A percentile compares a stretch with the other conserved stretches of the same genome.
phyloP scores from a whole-genome alignment of 2,113 vertebrate species.

The Gasterosteus nipponicus region DNA sequence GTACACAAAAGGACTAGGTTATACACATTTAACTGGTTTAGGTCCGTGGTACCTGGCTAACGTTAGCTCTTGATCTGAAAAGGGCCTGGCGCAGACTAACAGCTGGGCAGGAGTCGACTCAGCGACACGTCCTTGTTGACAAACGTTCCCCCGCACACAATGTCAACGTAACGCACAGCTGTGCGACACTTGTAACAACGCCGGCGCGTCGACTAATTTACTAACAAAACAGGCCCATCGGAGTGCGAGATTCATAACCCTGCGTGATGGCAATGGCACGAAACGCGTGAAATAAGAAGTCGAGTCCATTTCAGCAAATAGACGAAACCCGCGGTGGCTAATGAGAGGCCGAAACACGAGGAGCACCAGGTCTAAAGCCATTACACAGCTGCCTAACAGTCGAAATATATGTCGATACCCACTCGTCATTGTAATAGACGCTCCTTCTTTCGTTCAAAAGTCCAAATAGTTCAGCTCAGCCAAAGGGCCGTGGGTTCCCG shows the following conservation, averaged over 20 bases:
- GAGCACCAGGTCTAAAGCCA: constrained; percentile 22
- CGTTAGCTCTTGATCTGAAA: not conserved
- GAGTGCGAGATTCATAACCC: not conserved
- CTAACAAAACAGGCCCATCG: fast-evolving
- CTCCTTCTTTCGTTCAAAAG: constrained; percentile 41
- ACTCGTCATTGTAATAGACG: constrained; percentile 78
- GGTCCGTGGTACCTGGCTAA: too few relatives aligned
- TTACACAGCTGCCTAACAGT: constrained; percentile 40
- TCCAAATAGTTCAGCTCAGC: constrained; percentile 69
- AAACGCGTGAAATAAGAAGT: not conserved
- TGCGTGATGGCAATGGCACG: fast-evolving
- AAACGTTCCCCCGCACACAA: not conserved
- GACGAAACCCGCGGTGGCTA: constrained; percentile 25
- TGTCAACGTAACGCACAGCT: not conserved
- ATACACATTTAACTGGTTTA: not conserved
- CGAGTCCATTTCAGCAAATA: constrained; percentile 39
- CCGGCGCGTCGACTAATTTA: not conserved
- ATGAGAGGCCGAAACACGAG: not conserved
- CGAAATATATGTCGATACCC: constrained; percentile 60
- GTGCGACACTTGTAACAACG: not conserved
- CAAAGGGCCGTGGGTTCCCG: constrained; percentile 68
- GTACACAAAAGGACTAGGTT: not conserved
- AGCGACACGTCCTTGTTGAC: not conserved
- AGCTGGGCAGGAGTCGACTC: constrained; percentile 2
- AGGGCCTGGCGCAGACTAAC: constrained; percentile 29